Evolutionary conservation across 1,140 invertebrate species (phyloP).

Genomic region (Zaprionus tsacasi): DNA sequence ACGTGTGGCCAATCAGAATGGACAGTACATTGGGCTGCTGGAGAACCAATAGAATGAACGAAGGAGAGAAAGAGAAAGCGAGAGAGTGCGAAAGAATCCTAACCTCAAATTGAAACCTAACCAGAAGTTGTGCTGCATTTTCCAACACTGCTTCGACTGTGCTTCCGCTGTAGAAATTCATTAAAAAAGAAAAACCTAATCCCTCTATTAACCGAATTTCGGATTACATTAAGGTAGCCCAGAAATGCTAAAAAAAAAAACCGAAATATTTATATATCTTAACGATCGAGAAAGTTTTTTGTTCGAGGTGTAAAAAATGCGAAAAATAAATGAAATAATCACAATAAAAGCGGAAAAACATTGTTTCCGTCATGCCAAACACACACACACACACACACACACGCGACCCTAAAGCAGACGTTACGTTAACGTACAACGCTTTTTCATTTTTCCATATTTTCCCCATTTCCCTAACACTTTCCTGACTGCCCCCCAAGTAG

Average conservation of each 20-base stretch:
- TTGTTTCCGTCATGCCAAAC: constrained; percentile 67
- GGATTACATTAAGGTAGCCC: background rate
- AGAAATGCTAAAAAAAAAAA: constrained; percentile 8
- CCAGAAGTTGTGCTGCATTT: background rate
- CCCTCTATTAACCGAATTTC: background rate
- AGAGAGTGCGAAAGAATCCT: constrained; percentile 4
- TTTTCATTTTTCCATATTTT: constrained; percentile 57
- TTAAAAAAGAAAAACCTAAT: background rate
- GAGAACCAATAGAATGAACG: constrained; percentile 67
- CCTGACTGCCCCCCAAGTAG: background rate
- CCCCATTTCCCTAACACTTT: background rate
- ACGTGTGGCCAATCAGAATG: constrained; percentile 86
- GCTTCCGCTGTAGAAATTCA: constrained; percentile 22
- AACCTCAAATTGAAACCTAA: constrained; percentile 4
- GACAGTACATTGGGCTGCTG: constrained; percentile 85
- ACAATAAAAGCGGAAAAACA: constrained; percentile 63
- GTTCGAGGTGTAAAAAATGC: constrained; percentile 25
- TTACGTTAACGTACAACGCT: constrained; percentile 51
- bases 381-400: constrained; percentile 47
- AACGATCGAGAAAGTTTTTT: constrained; percentile 78
- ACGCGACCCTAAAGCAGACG: constrained; percentile 40
- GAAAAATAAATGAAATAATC: constrained; percentile 55
- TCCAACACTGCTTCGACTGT: constrained; percentile 40
- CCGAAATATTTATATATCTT: constrained; percentile 46
- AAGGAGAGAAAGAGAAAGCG: background rate